These are phyloP conservation scores for Siphonodentalium dalli DNA, from an alignment of 2,888 invertebrate genomes.

Conservation along the genomic window DNA sequence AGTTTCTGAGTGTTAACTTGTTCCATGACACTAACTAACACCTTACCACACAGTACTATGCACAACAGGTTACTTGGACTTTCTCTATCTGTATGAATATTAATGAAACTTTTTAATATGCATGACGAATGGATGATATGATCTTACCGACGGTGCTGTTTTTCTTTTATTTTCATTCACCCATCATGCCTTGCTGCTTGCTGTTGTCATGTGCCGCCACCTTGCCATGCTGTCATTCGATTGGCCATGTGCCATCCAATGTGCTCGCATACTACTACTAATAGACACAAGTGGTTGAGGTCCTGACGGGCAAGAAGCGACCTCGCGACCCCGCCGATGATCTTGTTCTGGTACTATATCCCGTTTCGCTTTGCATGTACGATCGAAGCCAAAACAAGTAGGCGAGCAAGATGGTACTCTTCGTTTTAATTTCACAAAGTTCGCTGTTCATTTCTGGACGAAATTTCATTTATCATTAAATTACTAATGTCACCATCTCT, in stretches of 20 bases:
- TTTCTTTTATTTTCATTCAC: conserved; percentile 63
- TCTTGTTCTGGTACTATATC: conserved; percentile 88
- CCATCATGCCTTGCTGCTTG: conserved; percentile 67
- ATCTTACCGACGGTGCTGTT: conserved; percentile 62
- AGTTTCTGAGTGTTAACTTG: too few relatives aligned
- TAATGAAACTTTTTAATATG: conserved; percentile 33
- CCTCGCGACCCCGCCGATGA: conserved; percentile 85
- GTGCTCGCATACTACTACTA: conserved; percentile 65
- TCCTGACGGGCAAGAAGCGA: conserved; percentile 91
- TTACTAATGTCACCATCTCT: too few relatives aligned
- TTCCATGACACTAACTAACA: too few relatives aligned
- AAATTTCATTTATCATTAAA: too few relatives aligned
- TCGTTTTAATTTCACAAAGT: too few relatives aligned
- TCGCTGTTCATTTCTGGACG: too few relatives aligned
- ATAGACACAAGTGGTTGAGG: conserved; percentile 66
- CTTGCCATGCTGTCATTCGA: conserved; percentile 64
- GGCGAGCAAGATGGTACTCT: too few relatives aligned
- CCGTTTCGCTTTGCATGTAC: conserved; percentile 42
- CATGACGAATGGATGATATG: conserved; percentile 54
- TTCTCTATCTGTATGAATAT: too few relatives aligned
- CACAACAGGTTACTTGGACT: too few relatives aligned
- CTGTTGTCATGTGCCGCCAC: conserved; percentile 67
- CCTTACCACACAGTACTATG: too few relatives aligned
- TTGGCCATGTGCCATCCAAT: conserved; percentile 60
- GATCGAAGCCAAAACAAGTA: conserved; percentile 1